phyloP scores from a whole-genome alignment of 2,113 vertebrate genomes.

The Anhinga anhinga region DNA sequence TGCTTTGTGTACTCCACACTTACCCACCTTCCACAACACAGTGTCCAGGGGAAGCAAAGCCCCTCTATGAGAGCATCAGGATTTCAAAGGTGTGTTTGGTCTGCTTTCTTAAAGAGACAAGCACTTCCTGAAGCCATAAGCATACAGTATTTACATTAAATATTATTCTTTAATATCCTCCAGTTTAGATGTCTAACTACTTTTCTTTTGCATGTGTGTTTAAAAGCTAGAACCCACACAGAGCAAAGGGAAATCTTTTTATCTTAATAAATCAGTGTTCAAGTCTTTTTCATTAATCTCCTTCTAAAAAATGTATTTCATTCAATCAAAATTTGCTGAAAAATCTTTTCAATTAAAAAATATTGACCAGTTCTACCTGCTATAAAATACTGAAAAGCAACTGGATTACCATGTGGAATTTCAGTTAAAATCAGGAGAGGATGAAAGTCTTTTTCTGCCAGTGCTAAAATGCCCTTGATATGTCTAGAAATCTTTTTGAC shows the following conservation, averaged over 20 bases:
- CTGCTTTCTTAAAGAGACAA: neutral
- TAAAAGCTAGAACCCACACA: neutral
- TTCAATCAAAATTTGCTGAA: neutral
- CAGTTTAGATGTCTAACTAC: neutral
- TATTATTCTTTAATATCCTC: neutral
- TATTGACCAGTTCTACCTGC: neutral
- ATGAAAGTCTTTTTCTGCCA: neutral
- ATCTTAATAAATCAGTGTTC: neutral
- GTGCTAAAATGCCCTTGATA: neutral
- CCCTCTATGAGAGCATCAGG: neutral
- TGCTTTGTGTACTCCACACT: neutral
- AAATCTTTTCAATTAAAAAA: neutral
- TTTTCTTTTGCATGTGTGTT: neutral
- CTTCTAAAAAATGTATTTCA: neutral
- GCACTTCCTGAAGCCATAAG: neutral
- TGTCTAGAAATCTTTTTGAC: neutral
- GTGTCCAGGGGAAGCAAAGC: neutral
- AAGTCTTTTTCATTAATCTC: neutral
- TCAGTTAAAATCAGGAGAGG: neutral
- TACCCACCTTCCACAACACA: neutral
- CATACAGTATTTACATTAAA: neutral
- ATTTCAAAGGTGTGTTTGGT: neutral
- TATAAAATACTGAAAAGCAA: neutral
- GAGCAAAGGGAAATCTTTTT: neutral
- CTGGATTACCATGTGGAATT: neutral